Conservation (phyloP, 2,888 invertebrate genomes). For the Tineola bisselliella region DNA sequence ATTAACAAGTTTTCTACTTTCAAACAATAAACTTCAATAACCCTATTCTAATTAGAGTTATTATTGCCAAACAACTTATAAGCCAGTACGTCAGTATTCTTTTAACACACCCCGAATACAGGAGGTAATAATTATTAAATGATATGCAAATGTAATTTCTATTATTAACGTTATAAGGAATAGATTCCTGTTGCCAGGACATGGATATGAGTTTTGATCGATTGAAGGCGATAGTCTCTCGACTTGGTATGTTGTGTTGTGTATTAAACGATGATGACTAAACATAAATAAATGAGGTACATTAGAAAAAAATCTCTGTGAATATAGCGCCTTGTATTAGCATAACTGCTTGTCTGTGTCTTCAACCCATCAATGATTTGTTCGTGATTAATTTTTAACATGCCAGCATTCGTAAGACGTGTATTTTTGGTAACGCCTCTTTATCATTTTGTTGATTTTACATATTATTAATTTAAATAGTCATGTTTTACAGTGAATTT, state of each 20-base stretch:
- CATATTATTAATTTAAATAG: neutral
- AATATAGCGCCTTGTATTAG: conserved; percentile 29
- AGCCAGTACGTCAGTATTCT: neutral
- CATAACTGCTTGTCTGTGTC: conserved; percentile 25
- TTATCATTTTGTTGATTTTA: conserved; percentile 25
- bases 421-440: conserved; percentile 43
- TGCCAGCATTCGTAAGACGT: conserved; percentile 28
- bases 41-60: neutral
- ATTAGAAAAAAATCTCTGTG: conserved; percentile 27
- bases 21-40: neutral
- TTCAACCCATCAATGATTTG: conserved; percentile 32
- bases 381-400: conserved; percentile 42
- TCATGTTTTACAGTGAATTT: neutral
- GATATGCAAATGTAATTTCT: neutral
- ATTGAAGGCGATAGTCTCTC: conserved; percentile 44
- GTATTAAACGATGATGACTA: conserved; percentile 55
- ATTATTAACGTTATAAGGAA: neutral
- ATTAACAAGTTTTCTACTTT: neutral
- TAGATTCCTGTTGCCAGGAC: neutral
- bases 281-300: conserved; percentile 49
- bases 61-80: neutral
- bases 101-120: neutral
- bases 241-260: conserved; percentile 39
- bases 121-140: neutral
- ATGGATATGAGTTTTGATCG: conserved; percentile 36